phyloP scores from a whole-genome alignment of 30 jellyfish, hydroid and myxozoan genomes.

The Phacellophora camtschatica region DNA sequence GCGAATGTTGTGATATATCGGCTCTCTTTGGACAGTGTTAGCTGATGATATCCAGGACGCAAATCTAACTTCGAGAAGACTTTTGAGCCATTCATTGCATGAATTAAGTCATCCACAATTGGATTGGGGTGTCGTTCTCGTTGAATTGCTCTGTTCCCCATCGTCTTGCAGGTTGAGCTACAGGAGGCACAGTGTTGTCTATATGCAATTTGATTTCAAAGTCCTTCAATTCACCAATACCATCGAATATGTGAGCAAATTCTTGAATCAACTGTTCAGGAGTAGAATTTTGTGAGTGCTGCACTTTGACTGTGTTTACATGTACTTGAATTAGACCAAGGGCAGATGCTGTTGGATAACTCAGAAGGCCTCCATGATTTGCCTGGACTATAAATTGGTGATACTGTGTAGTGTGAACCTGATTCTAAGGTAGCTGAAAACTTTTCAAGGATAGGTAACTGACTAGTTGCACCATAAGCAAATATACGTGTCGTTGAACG shows the following conservation, averaged over 20 bases:
- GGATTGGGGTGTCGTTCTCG: conserved; percentile 13
- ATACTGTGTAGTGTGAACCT: no score
- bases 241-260: no score
- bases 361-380: neutral
- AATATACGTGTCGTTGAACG: no score
- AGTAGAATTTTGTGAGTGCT: no score
- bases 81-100: conserved; percentile 20
- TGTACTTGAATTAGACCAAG: neutral
- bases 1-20: conserved; percentile 17
- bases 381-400: neutral
- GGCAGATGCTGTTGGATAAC: neutral
- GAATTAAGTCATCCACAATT: conserved; percentile 9
- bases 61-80: no score
- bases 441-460: neutral
- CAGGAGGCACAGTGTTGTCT: no score
- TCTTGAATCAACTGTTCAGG: no score
- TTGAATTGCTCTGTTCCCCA: no score
- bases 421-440: neutral
- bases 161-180: no score
- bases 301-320: neutral
- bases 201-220: no score
- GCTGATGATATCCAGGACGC: conserved; percentile 37
- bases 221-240: no score
- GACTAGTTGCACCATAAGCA: neutral
- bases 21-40: conserved; percentile 10